phyloP scores from a whole-genome alignment of 1,140 invertebrate species.

The Chironomus striatipennis region DNA sequence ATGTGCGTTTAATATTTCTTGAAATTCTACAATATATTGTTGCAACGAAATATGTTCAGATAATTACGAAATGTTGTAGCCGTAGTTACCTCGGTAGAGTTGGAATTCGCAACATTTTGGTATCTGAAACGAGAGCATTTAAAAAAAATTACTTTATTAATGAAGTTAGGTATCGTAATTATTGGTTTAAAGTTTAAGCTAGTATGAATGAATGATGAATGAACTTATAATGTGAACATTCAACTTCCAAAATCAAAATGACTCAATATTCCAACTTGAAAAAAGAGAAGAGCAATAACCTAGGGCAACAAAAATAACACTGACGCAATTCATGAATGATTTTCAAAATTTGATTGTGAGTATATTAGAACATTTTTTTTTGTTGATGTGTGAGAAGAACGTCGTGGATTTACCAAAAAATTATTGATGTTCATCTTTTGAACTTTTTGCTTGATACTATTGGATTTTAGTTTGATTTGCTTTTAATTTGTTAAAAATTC shows the following conservation, averaged over 20 bases:
- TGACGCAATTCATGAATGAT: not conserved
- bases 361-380: no score
- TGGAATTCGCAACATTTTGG: constrained; percentile 20
- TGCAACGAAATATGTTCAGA: not conserved
- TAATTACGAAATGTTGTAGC: not conserved
- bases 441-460: no score
- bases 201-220: not conserved
- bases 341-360: no score
- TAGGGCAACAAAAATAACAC: not conserved
- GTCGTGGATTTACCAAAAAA: no score
- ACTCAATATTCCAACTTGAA: not conserved
- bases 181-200: not conserved
- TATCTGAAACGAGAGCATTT: not conserved
- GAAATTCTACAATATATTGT: constrained; percentile 11
- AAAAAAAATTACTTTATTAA: not conserved
- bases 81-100: constrained; percentile 16
- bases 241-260: not conserved
- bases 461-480: no score
- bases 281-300: constrained; percentile 11
- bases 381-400: no score
- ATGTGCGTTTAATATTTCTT: constrained; percentile 5
- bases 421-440: no score
- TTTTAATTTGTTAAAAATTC: no score
- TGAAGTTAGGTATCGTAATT: no score
- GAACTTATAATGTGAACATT: not conserved